Evolutionary conservation across 2,888 invertebrate genomes (phyloP).

Genomic region (Drosophila phalerata): DNA sequence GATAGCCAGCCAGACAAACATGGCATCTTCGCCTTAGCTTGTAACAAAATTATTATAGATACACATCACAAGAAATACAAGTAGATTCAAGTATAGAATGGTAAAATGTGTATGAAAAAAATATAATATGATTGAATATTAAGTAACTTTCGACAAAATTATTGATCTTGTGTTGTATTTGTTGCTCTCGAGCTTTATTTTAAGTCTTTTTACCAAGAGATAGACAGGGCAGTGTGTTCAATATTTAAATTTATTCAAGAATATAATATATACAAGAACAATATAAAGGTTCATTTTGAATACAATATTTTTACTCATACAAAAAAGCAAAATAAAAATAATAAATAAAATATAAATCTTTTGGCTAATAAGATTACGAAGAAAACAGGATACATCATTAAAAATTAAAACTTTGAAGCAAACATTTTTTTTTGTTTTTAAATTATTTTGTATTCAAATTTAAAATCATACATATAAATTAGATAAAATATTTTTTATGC

Average conservation of each 20-base stretch:
- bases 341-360: not conserved
- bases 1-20: constrained; percentile 3
- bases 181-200: not conserved
- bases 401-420: not conserved
- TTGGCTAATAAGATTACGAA: not conserved
- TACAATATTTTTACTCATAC: constrained; percentile 1
- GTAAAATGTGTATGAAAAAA: not conserved
- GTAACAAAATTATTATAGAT: not conserved
- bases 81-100: not conserved
- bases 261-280: not conserved
- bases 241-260: not conserved
- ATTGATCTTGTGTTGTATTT: not conserved
- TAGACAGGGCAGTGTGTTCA: not conserved
- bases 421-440: not conserved
- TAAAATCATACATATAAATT: not conserved
- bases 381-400: not conserved
- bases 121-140: not conserved
- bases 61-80: not conserved
- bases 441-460: not conserved
- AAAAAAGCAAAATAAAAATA: not conserved
- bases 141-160: not conserved
- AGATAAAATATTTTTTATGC: constrained; percentile 5
- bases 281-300: not conserved
- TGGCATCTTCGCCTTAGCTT: constrained; percentile 6
- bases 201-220: not conserved